Conservation (phyloP, 2,113 vertebrate species). For the Nanorana parkeri region DNA sequence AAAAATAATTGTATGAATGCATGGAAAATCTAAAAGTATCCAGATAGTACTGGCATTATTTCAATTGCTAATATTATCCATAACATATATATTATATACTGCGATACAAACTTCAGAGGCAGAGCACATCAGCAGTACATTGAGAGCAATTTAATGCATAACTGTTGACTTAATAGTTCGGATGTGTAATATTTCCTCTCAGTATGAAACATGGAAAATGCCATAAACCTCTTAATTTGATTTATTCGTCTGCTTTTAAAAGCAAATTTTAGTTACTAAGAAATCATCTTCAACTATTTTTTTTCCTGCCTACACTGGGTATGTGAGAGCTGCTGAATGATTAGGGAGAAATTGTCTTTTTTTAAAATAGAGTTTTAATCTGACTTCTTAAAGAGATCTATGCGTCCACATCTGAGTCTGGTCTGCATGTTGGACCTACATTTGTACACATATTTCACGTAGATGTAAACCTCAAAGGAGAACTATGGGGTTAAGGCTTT, state of each 20-base stretch:
- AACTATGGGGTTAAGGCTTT: no score
- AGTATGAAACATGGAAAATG: constrained; percentile 5
- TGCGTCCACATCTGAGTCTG: no score
- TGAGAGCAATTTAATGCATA: background rate
- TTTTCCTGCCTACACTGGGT: background rate
- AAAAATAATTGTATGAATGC: background rate
- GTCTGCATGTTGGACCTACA: no score
- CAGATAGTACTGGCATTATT: constrained; percentile 1
- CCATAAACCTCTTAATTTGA: constrained; percentile 2
- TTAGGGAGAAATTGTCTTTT: background rate
- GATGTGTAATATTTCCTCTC: constrained; percentile 2
- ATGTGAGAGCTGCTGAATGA: background rate
- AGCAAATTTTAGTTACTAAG: constrained; percentile 22
- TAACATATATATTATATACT: background rate
- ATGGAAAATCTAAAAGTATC: background rate
- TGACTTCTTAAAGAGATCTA: no score
- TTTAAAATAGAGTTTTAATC: background rate
- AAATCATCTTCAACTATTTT: background rate
- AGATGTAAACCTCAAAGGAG: no score
- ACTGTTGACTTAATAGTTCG: background rate
- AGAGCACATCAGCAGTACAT: no score
- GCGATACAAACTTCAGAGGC: no score
- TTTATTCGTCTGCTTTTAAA: background rate
- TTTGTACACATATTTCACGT: no score
- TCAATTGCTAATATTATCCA: background rate